Conservation (phyloP, 2,113 vertebrate genomes). For the Rhinoderma darwinii region DNA sequence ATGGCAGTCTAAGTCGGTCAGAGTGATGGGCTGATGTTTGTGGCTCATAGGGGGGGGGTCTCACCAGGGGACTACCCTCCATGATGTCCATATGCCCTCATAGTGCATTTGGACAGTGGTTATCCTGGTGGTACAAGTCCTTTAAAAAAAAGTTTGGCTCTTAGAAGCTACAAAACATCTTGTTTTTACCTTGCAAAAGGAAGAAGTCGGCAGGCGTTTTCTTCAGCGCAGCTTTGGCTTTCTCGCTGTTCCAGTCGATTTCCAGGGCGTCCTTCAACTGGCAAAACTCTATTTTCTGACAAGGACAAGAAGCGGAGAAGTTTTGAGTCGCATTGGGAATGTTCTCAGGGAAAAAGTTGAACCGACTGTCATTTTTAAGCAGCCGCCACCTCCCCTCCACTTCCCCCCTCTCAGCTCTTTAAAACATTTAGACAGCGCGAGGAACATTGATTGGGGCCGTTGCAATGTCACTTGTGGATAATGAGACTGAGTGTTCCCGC, state of each 20-base stretch:
- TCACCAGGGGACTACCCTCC: too few species aligned
- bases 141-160: neutral
- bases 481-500: slow-evolving; percentile 51
- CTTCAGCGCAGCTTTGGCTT: slow-evolving; percentile 78
- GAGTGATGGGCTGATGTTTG: too few species aligned
- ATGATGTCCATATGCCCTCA: too few species aligned
- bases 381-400: neutral
- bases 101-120: too few species aligned
- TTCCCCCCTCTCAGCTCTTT: slow-evolving; percentile 34
- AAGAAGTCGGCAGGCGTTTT: slow-evolving; percentile 85
- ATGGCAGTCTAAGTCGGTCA: too few species aligned
- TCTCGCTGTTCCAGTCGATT: slow-evolving; percentile 85
- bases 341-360: slow-evolving; percentile 15
- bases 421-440: slow-evolving; percentile 45
- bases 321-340: slow-evolving; percentile 31
- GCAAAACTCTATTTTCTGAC: slow-evolving; percentile 82
- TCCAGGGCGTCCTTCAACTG: slow-evolving; percentile 83
- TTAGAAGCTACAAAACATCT: neutral
- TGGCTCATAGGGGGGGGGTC: too few species aligned
- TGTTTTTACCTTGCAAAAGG: slow-evolving; percentile 83
- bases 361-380: slow-evolving; percentile 34
- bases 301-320: slow-evolving; percentile 36
- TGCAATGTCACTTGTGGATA: slow-evolving; percentile 58
- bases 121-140: too few species aligned
- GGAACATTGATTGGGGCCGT: slow-evolving; percentile 47